Conservation (phyloP, 1,140 invertebrate genomes). For the Rhopalosiphum padi region DNA sequence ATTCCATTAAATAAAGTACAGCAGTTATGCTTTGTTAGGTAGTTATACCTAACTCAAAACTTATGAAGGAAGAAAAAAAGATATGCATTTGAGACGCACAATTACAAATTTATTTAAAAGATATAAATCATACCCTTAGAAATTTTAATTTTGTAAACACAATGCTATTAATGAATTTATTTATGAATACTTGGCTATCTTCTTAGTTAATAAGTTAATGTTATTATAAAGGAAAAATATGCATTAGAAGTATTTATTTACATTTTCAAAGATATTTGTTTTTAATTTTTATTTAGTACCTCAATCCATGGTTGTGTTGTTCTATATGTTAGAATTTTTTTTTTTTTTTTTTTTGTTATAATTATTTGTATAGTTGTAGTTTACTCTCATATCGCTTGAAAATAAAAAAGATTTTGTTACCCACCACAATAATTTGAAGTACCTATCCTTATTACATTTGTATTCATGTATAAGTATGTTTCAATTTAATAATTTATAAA, state of each 20-base stretch:
- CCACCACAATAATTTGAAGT: not conserved
- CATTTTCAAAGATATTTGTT: not conserved
- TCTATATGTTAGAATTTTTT: not conserved
- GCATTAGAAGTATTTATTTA: not conserved
- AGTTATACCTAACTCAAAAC: not conserved
- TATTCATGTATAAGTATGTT: constrained; percentile 20
- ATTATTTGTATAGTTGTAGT: constrained; percentile 27
- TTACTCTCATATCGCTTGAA: constrained; percentile 1
- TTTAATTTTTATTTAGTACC: not conserved
- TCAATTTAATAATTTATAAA: constrained; percentile 14
- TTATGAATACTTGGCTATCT: not conserved
- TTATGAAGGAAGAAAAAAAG: not conserved
- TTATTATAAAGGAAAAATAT: not conserved
- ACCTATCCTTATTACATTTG: constrained; percentile 1
- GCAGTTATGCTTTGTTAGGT: not conserved
- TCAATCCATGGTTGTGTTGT: not conserved
- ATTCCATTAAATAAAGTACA: not conserved
- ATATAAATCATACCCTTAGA: not conserved
- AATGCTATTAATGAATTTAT: not conserved
- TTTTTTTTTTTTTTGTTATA: not conserved
- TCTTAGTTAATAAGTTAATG: not conserved
- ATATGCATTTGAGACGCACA: not conserved
- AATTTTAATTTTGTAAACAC: not conserved
- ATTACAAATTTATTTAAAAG: not conserved
- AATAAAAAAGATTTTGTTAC: constrained; percentile 40